Base-by-base conservation (phyloP, 2,113 vertebrate genomes). In the Coracopsis vasa region DNA sequence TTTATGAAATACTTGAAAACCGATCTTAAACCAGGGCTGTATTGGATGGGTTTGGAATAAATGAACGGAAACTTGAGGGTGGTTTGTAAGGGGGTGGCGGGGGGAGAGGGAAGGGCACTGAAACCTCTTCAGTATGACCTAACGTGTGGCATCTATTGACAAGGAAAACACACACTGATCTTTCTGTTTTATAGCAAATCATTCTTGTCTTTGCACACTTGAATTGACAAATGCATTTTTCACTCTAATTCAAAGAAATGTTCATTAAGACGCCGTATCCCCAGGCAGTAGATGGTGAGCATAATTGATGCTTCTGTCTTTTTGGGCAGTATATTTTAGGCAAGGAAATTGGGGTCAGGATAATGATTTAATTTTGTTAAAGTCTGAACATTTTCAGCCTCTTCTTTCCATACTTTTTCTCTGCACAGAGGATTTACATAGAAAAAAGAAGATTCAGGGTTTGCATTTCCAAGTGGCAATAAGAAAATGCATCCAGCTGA, bases 221-320 rank as follows among this genome's bases (percentile, higher is more conserved):
- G 94, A 97, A 95, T 89, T 95, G 97, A 98, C 97, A 97, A 98
- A 98, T 98, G 97, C 97, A 92, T 98, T 98, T 98, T 98, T 98
- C 97, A 98, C 98, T 97, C 96, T 96, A 97, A 95, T 98, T 97
- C 98, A 98, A 97, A 98, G 97, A 97, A 98, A 82, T 94, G 97
- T 98, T 98, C 97, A 97, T 98, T 98, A 98, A 98, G 97, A 94
- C 86, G 88, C 94, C 82, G 27, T 94, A 97, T 98, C 98, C 98
- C 88, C 94, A 94, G 98, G 98, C 98, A 94, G 44, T 96, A 98
- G 98, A 98, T 93, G 96, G 95, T 91, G 95, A 98, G 95, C 95
- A 97, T 98, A 98, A 98, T 92, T 97, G 96, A 97, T 97, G 95
- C 97, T 97, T 97, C 96, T 97, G 74, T 98, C 98, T 98, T 97